A percentile compares a stretch with the other conserved stretches of the same genome.
phyloP scores from a whole-genome alignment of 1,140 invertebrate genomes.

The Callitettix versicolor region DNA sequence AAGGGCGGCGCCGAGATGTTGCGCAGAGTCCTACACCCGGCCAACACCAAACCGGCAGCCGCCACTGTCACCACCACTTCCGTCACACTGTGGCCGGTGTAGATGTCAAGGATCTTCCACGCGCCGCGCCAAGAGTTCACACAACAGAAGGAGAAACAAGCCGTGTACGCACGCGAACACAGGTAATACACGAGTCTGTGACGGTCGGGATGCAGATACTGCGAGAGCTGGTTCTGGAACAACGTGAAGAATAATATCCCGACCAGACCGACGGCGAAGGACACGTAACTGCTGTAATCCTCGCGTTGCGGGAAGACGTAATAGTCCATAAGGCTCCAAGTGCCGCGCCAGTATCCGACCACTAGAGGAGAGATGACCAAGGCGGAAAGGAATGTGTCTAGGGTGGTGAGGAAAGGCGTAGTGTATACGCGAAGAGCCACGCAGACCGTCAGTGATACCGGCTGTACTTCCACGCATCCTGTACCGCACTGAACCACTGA shows the following conservation, averaged over 20 bases:
- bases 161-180: conserved; percentile 61
- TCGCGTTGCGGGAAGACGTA: conserved; percentile 51
- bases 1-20: conserved; percentile 76
- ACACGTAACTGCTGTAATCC: conserved; percentile 48
- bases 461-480: conserved; percentile 30
- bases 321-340: conserved; percentile 66
- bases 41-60: conserved; percentile 44
- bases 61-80: conserved; percentile 47
- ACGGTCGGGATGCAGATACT: conserved; percentile 50
- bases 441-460: conserved; percentile 27
- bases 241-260: conserved; percentile 57
- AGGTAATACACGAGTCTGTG: conserved; percentile 56
- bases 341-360: conserved; percentile 75
- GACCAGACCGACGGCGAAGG: conserved; percentile 51
- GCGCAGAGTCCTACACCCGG: conserved; percentile 51
- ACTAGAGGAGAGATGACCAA: conserved; percentile 63
- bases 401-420: conserved; percentile 48
- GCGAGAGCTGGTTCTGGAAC: conserved; percentile 48
- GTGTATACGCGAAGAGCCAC: conserved; percentile 33
- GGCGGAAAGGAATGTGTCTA: conserved; percentile 61
- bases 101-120: conserved; percentile 62
- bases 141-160: conserved; percentile 60
- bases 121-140: conserved; percentile 76
- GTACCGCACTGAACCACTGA: neutral
- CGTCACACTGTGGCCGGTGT: conserved; percentile 46